Evolutionary conservation across 2,113 vertebrate species (phyloP).

Genomic region (Myanophis thanlyinensis): DNA sequence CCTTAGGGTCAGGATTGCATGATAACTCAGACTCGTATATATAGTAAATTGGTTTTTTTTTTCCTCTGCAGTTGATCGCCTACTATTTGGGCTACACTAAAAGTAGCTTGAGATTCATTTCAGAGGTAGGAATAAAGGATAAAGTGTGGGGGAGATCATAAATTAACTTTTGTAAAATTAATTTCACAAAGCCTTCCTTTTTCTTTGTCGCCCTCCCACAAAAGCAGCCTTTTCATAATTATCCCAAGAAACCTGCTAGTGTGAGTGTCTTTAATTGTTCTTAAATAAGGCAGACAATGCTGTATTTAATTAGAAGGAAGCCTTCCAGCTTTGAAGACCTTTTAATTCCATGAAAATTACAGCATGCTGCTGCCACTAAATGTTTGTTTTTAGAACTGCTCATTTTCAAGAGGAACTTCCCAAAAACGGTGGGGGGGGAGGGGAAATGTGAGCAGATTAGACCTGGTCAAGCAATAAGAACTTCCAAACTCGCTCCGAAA

Average conservation of each 20-base stretch:
- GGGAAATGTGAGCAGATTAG: slow-evolving; percentile 10
- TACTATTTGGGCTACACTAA: neutral
- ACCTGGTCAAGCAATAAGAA: neutral
- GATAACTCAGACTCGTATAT: neutral
- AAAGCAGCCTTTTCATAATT: slow-evolving; percentile 29
- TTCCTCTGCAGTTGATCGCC: neutral
- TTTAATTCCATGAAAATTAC: slow-evolving; percentile 22
- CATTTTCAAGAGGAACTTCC: neutral
- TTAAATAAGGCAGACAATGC: slow-evolving; percentile 19
- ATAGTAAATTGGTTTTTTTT: neutral
- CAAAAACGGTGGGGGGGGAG: neutral
- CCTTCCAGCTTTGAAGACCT: neutral
- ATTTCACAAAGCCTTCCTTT: slow-evolving; percentile 37
- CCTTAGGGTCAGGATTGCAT: neutral
- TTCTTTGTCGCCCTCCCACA: slow-evolving; percentile 31
- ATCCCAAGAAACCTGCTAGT: slow-evolving; percentile 33
- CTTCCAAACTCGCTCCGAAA: neutral
- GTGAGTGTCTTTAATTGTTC: slow-evolving; percentile 33
- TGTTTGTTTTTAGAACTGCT: slow-evolving; percentile 5
- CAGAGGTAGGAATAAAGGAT: neutral
- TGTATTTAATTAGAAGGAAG: slow-evolving; percentile 21
- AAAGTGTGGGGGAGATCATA: neutral
- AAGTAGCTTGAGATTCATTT: neutral
- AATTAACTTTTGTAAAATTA: neutral
- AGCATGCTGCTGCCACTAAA: slow-evolving; percentile 7